Conservation (phyloP, 2,113 vertebrate genomes). For the Strix uralensis region DNA sequence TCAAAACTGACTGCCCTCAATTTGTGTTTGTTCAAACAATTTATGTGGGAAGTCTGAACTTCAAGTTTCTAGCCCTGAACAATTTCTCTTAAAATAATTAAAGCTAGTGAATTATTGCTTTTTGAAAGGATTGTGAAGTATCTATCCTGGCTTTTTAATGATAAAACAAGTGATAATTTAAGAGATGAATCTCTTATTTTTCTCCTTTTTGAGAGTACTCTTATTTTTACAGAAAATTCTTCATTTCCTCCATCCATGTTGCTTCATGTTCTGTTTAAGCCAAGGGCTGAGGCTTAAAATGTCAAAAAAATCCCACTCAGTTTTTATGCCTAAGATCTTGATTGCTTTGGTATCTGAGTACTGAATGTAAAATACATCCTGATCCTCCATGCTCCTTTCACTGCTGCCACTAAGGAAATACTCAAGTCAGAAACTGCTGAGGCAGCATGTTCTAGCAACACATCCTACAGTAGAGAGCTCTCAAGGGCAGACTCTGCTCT, state of each 20-base stretch:
- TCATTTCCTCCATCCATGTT: not conserved
- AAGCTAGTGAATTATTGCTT: not conserved
- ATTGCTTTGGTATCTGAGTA: not conserved
- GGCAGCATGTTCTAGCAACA: not conserved
- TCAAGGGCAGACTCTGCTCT: not conserved
- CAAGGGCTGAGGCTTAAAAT: not conserved
- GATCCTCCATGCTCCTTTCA: not conserved
- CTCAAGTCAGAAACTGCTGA: not conserved
- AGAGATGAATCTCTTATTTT: not conserved
- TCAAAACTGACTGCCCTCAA: slow-evolving; percentile 18
- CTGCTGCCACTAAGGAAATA: not conserved
- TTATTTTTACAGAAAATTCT: not conserved
- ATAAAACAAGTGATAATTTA: not conserved
- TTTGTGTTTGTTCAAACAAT: not conserved
- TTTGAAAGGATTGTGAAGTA: not conserved
- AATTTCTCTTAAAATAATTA: not conserved
- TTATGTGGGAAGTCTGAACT: slow-evolving; percentile 1
- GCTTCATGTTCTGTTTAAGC: not conserved
- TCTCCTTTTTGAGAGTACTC: not conserved
- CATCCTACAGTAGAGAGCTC: not conserved
- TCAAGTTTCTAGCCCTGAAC: not conserved
- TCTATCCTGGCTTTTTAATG: not conserved
- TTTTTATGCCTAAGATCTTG: not conserved
- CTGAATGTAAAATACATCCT: not conserved
- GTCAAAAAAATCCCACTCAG: not conserved